These are phyloP conservation scores for Sapayoa aenigma DNA, from an alignment of 2,113 vertebrate species.

Conservation along the genomic window DNA sequence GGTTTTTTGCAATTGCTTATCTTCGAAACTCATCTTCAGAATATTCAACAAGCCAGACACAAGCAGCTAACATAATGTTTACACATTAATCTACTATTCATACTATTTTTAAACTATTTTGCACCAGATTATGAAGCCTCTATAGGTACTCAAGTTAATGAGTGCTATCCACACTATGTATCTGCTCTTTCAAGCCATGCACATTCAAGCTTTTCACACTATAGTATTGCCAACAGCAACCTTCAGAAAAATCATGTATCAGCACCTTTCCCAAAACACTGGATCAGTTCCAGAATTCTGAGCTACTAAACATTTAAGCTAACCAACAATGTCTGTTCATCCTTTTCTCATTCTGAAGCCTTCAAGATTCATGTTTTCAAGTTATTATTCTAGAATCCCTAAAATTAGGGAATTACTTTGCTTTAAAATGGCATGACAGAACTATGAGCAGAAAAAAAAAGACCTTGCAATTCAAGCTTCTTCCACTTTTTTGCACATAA, in stretches of 20 bases:
- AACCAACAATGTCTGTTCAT: background rate
- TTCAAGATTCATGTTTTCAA: background rate
- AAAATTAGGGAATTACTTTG: background rate
- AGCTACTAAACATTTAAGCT: background rate
- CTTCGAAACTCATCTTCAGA: background rate
- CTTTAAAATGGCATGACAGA: background rate
- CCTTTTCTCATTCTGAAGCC: background rate
- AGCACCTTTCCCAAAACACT: background rate
- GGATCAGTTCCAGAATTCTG: background rate
- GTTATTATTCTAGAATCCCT: background rate
- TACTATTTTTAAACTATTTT: background rate
- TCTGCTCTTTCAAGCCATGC: background rate
- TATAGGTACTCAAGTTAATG: background rate
- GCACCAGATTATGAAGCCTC: background rate
- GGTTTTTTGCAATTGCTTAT: background rate
- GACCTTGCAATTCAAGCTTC: background rate
- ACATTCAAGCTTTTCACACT: background rate
- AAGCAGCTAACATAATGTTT: background rate
- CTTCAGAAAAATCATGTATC: background rate
- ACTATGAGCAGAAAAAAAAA: background rate
- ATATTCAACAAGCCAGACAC: background rate
- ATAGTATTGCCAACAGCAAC: background rate
- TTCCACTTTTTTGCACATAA: background rate
- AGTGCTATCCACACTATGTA: background rate
- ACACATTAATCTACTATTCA: background rate